Evolutionary conservation across 2,797 vertebrate species (phyloP).

Genomic region (Dipus sagitta): DNA sequence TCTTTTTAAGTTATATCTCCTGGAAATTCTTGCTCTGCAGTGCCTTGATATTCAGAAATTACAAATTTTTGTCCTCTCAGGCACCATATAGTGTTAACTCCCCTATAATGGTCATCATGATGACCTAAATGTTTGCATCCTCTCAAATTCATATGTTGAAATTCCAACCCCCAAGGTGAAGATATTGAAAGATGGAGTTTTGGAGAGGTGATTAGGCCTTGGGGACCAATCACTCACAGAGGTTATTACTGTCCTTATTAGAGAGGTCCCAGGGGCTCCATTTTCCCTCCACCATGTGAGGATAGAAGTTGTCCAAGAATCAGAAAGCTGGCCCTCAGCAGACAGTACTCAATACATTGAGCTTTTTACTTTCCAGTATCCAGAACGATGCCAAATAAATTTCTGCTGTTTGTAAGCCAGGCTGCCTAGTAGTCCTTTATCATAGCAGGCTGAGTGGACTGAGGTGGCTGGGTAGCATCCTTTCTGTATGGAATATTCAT

Average conservation of each 20-base stretch:
- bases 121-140: not conserved
- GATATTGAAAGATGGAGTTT: not conserved
- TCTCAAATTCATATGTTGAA: not conserved
- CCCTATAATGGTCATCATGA: not conserved
- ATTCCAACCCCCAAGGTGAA: not conserved
- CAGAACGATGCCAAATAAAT: not conserved
- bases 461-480: not conserved
- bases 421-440: not conserved
- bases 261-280: not conserved
- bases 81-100: not conserved
- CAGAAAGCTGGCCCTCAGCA: not conserved
- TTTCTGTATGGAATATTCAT: not conserved
- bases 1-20: not conserved
- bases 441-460: not conserved
- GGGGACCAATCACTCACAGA: no score
- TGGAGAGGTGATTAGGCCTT: not conserved
- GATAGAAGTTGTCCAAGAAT: not conserved
- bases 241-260: not conserved
- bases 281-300: not conserved
- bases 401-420: not conserved
- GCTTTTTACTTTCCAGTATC: not conserved
- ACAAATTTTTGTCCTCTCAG: not conserved
- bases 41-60: not conserved
- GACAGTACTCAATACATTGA: not conserved
- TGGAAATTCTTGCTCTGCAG: not conserved